Evolutionary conservation across 2,797 vertebrate genomes (phyloP), one percentile per base, ranked within the genome.

Genomic region (Huso huso): DNA sequence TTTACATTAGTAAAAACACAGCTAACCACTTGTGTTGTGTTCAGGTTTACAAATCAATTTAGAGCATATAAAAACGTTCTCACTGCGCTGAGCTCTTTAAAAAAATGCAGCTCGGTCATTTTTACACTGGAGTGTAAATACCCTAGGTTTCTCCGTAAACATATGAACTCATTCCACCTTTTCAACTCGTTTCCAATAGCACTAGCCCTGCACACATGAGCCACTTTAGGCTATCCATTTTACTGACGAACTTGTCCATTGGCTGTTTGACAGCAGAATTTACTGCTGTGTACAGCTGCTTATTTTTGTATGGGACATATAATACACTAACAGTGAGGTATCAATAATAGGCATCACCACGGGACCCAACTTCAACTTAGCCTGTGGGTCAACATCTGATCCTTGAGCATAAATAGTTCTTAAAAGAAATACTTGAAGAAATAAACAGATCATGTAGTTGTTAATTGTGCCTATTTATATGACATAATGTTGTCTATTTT

Each of bases 1-100:
- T 94, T 92, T 94, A 94, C 90, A 90, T 92, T 93, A 92, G 86
- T 75, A 83, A 83, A 85, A 79, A 84, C 72, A 72, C 75, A 73
- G 80, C 78, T 79, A 72, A 84, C 82, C 81, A 75, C 88, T 92
- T 88, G 86, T 84, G 77, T 78, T 75, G 75, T 81, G 77, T 79
- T 85, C 79, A 75, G 77, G 78, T 84, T 82, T 48, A 49, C 70
- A 79, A 73, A 84, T 86, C 85, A 87, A 85, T 78, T 75, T 48
- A 53, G 55, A 68, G 75, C 74, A 78, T 79, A 84, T 77, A 77
- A 75, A 82, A 80, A 69, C 72, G 75, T 80, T 79, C 72, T 77
- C 74, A 67, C 72, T 73, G 73, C 75, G 77, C 70, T 67, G 76
- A 71, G 66, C 75, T 77, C 10, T 12, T 81, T 72, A 73, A 73